phyloP scores from a whole-genome alignment of 2,113 vertebrate species.

The Heptranchias perlo region DNA sequence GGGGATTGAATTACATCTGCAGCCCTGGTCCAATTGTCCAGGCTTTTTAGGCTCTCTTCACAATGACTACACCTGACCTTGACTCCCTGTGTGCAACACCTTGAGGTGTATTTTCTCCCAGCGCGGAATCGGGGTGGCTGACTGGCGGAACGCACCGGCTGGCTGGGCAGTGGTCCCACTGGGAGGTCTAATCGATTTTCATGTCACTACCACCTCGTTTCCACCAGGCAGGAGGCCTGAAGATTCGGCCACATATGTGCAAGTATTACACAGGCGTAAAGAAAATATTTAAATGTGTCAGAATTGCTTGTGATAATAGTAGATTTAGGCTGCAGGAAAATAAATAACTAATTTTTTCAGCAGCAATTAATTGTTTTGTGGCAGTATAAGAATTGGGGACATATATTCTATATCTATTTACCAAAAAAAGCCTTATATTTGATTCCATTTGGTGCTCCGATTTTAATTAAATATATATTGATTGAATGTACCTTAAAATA shows the following conservation, averaged over 20 bases:
- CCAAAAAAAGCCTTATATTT: neutral
- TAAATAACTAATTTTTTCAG: neutral
- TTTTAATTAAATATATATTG: neutral
- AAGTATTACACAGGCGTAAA: neutral
- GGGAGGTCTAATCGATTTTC: neutral
- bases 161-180: no score
- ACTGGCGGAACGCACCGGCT: neutral
- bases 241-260: neutral
- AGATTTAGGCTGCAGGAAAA: neutral
- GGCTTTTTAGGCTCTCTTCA: neutral
- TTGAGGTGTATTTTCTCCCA: neutral
- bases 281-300: neutral
- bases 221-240: neutral
- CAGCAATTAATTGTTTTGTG: neutral
- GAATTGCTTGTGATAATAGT: neutral
- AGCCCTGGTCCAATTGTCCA: neutral
- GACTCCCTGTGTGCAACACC: neutral
- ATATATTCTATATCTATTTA: neutral
- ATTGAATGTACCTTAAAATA: neutral
- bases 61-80: neutral
- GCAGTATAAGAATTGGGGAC: neutral
- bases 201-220: neutral
- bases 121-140: neutral
- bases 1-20: neutral
- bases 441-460: neutral